A percentile compares a stretch with the other conserved stretches of the same genome.
These are phyloP conservation scores for Sycophila texana DNA, from an alignment of 2,888 invertebrate genomes.

Conservation along the genomic window DNA sequence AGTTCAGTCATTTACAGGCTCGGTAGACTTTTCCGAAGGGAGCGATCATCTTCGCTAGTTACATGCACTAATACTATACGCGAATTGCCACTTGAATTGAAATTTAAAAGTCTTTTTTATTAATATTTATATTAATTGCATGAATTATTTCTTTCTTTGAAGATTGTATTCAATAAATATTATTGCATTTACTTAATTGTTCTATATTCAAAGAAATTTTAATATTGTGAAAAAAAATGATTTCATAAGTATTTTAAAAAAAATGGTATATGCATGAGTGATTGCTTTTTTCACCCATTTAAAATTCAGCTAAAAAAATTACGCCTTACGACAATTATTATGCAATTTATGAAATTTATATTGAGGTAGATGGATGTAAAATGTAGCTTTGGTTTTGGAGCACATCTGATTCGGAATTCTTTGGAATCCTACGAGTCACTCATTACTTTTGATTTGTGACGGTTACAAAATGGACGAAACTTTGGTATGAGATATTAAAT, in stretches of 20 bases:
- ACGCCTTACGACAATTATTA: no score
- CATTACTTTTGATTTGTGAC: not conserved
- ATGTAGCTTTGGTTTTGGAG: conserved; percentile 36
- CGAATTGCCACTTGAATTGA: conserved; percentile 2
- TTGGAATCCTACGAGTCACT: not conserved
- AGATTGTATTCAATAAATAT: not conserved
- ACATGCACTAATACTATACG: conserved; percentile 3
- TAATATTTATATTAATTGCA: not conserved
- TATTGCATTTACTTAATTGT: not conserved
- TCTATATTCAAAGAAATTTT: not conserved
- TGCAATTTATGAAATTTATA: not conserved
- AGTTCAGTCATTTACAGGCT: conserved; percentile 67
- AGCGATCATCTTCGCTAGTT: conserved; percentile 24
- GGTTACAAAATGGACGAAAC: no score
- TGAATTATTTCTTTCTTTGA: not conserved
- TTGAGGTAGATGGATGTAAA: conserved; percentile 40
- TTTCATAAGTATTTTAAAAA: no score
- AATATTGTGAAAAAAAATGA: not conserved
- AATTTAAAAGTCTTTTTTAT: not conserved
- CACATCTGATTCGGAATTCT: conserved; percentile 22
- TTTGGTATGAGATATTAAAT: no score
- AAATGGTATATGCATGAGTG: no score
- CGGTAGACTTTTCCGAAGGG: conserved; percentile 66
- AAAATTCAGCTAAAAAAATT: no score
- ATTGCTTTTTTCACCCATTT: no score